These are phyloP conservation scores for Tragelaphus buxtoni DNA, from an alignment of 2,113 vertebrate species.

Conservation along the genomic window DNA sequence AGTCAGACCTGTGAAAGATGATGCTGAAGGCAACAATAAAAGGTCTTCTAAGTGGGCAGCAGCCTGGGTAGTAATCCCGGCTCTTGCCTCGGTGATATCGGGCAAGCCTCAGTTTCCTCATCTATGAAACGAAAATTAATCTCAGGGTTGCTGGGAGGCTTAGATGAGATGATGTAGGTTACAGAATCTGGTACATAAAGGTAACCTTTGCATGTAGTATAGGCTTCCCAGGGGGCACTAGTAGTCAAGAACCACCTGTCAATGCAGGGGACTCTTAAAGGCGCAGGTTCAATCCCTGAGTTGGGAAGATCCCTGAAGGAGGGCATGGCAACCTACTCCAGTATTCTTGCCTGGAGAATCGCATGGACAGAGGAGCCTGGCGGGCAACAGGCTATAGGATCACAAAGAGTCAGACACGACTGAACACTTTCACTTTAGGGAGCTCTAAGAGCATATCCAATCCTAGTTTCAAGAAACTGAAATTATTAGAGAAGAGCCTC, in stretches of 20 bases:
- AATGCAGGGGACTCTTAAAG: neutral
- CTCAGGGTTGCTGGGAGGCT: neutral
- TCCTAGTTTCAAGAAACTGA: neutral
- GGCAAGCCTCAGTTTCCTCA: neutral
- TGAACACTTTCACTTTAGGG: neutral
- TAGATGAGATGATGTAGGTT: neutral
- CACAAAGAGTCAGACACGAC: neutral
- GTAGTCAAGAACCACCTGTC: neutral
- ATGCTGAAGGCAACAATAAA: neutral
- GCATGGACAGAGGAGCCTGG: neutral
- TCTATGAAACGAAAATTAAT: neutral
- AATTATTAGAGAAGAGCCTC: neutral
- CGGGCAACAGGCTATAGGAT: neutral
- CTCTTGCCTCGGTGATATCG: neutral
- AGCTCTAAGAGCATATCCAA: neutral
- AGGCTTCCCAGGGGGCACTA: neutral
- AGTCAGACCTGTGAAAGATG: neutral
- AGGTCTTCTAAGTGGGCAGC: neutral
- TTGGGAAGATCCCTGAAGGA: neutral
- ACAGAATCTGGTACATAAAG: neutral
- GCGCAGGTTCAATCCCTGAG: neutral
- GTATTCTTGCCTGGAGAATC: neutral
- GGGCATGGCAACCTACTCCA: neutral
- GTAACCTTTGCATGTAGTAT: neutral
- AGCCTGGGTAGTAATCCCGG: neutral